Conservation (phyloP, 2,888 invertebrate species). For the Melikaiella ostensackeni region DNA sequence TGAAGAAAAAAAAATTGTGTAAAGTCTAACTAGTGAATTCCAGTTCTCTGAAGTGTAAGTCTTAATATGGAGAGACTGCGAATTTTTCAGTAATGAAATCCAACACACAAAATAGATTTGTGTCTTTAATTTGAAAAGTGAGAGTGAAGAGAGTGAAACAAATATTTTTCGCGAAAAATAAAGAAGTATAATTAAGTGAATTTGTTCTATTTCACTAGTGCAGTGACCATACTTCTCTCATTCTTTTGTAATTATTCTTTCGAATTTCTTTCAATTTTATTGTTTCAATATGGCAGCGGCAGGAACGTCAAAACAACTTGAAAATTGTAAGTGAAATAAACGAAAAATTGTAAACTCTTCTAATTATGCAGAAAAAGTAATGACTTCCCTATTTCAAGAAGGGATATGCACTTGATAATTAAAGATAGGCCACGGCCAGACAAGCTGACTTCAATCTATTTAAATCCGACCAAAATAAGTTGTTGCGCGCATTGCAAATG, state of each 20-base stretch:
- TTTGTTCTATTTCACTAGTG: neutral
- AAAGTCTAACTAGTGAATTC: neutral
- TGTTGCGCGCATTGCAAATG: constrained; percentile 10
- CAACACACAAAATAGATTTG: neutral
- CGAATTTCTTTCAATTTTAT: neutral
- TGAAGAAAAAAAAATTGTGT: neutral
- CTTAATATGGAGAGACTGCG: neutral
- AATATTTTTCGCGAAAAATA: neutral
- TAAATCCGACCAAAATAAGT: constrained; percentile 41
- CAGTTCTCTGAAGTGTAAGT: neutral
- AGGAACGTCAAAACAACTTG: constrained; percentile 67
- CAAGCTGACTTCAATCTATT: constrained; percentile 50
- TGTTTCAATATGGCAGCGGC: constrained; percentile 50
- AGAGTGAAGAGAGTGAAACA: neutral
- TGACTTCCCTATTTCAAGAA: neutral
- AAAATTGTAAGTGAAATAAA: constrained; percentile 61
- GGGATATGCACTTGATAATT: constrained; percentile 8
- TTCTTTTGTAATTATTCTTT: neutral
- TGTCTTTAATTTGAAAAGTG: neutral
- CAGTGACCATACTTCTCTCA: neutral
- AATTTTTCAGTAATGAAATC: constrained; percentile 13
- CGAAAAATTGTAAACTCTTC: neutral
- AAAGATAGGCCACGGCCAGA: constrained; percentile 45
- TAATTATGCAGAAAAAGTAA: neutral
- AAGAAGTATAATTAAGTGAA: neutral